These are phyloP conservation scores for Sinosuthora webbiana DNA, from an alignment of 2,113 vertebrate genomes.

Conservation along the genomic window DNA sequence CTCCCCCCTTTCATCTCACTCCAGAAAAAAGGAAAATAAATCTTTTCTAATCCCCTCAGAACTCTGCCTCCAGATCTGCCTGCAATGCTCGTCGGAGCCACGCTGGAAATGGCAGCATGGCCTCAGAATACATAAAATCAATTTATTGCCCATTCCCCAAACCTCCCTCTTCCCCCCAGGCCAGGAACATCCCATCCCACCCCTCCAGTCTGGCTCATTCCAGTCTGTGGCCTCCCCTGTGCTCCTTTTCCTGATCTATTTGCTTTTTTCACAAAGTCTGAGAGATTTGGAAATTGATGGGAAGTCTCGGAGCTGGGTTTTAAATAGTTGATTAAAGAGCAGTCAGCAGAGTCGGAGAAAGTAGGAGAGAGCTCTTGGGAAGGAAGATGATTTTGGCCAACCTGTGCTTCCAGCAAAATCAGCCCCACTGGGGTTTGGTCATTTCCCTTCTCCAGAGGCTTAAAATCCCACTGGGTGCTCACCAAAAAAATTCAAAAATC, in stretches of 20 bases:
- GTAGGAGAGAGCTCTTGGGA: neutral
- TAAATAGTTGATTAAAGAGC: conserved; percentile 59
- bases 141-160: neutral
- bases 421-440: fast-evolving
- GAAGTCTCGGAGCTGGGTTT: neutral
- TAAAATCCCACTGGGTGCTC: fast-evolving
- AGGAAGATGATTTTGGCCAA: neutral
- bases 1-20: conserved; percentile 58
- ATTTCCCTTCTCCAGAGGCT: neutral
- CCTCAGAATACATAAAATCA: neutral
- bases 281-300: neutral
- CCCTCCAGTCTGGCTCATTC: neutral
- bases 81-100: neutral
- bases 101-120: neutral
- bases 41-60: conserved; percentile 65
- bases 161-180: neutral
- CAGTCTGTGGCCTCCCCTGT: neutral
- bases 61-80: neutral
- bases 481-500: neutral
- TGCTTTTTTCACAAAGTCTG: neutral
- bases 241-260: neutral
- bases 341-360: neutral
- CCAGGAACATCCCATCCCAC: neutral
- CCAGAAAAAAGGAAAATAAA: conserved; percentile 63
- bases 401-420: neutral